phyloP scores from a whole-genome alignment of 2,113 vertebrate genomes.

The Arenaria interpres region DNA sequence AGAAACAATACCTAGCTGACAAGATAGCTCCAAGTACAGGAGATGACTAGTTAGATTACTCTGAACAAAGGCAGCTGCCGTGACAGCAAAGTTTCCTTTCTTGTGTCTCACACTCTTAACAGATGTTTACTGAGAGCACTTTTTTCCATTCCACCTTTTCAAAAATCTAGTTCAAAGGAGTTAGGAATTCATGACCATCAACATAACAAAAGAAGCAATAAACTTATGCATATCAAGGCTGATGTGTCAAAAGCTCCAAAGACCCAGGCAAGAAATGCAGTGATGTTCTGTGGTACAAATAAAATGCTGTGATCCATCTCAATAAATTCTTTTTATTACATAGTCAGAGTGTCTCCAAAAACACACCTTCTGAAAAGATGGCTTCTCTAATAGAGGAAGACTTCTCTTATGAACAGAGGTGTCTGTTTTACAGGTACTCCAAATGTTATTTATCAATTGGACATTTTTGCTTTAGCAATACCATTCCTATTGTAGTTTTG shows the following conservation, averaged over 20 bases:
- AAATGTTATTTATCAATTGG: neutral
- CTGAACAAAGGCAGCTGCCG: slow-evolving; percentile 21
- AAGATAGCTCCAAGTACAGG: slow-evolving; percentile 49
- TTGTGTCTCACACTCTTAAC: slow-evolving; percentile 18
- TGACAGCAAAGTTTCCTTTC: slow-evolving; percentile 42
- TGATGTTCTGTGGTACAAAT: neutral
- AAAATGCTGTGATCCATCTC: neutral
- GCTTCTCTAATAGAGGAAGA: neutral
- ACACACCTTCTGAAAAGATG: neutral
- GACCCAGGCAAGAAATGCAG: neutral
- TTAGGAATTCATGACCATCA: slow-evolving; percentile 9
- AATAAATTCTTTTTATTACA: neutral
- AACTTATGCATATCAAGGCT: slow-evolving; percentile 15
- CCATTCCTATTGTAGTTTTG: neutral
- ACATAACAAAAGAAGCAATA: slow-evolving; percentile 27
- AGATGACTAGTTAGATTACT: slow-evolving; percentile 56
- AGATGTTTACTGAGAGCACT: slow-evolving; percentile 57
- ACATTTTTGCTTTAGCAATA: neutral
- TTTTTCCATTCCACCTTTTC: neutral
- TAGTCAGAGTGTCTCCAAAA: neutral
- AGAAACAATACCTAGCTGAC: slow-evolving; percentile 56
- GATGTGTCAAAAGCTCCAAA: slow-evolving; percentile 25
- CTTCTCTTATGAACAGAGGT: neutral
- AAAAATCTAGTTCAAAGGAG: slow-evolving; percentile 38
- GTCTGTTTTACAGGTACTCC: neutral